A percentile compares a stretch with the other conserved stretches of the same genome.
Conservation (phyloP, 2,113 vertebrate genomes). For the Choloepus hoffmanni region DNA sequence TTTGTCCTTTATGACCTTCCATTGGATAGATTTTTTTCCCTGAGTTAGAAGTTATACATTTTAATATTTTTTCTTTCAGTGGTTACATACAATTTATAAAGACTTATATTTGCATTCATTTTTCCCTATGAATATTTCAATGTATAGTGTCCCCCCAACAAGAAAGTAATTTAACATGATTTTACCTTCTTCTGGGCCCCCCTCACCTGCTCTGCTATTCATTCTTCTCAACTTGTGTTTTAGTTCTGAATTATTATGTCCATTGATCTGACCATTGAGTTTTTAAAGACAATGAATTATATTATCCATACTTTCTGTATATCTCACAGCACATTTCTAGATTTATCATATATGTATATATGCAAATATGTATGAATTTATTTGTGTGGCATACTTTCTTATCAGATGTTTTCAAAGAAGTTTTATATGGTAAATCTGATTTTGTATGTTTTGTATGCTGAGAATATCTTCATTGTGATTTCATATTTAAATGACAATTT, state of each 20-base stretch:
- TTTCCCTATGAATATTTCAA: background rate
- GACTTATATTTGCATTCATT: background rate
- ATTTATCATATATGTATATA: background rate
- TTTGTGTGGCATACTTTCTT: background rate
- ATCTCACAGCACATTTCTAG: background rate
- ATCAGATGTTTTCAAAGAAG: background rate
- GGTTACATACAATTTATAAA: slow-evolving; percentile 1
- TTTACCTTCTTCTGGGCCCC: background rate
- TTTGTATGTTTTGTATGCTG: background rate
- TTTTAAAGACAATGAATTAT: background rate
- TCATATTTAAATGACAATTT: slow-evolving; percentile 30
- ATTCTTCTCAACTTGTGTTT: background rate
- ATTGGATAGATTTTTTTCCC: background rate
- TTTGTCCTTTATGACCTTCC: background rate
- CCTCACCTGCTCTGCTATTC: background rate
- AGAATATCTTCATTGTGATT: background rate
- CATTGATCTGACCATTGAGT: background rate
- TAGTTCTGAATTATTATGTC: background rate
- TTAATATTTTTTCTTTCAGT: background rate
- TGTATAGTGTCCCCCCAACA: background rate
- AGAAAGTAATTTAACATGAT: background rate
- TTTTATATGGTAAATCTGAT: background rate
- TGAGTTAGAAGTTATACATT: background rate
- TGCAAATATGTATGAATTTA: background rate
- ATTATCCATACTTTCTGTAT: background rate